These are phyloP conservation scores for Junco hyemalis DNA, from an alignment of 2,113 vertebrate species.

Conservation along the genomic window DNA sequence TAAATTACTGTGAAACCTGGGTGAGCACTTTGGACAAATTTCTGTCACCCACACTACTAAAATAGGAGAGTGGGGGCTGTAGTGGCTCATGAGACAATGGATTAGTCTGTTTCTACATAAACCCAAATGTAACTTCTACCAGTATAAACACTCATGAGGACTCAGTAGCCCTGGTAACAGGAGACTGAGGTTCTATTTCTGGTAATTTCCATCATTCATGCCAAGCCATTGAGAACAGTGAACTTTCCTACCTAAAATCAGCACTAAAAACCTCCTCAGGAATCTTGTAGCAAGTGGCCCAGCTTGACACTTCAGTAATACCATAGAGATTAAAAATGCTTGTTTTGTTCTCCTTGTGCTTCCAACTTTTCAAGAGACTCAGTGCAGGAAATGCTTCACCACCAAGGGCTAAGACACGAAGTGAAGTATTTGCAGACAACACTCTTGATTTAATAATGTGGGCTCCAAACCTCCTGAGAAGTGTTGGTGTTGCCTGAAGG, in stretches of 20 bases:
- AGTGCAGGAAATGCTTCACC: slow-evolving; percentile 87
- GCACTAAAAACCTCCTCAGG: slow-evolving; percentile 74
- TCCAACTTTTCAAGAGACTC: slow-evolving; percentile 83
- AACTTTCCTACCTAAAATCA: slow-evolving; percentile 60
- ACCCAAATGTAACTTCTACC: neutral
- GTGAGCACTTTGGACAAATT: neutral
- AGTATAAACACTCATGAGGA: neutral
- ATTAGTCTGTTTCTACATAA: neutral
- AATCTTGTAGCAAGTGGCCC: slow-evolving; percentile 87
- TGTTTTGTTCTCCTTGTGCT: slow-evolving; percentile 84
- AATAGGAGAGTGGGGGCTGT: neutral
- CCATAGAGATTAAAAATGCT: slow-evolving; percentile 92
- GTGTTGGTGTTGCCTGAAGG: slow-evolving; percentile 87
- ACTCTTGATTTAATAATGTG: slow-evolving; percentile 76
- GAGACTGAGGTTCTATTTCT: neutral
- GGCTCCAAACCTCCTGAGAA: slow-evolving; percentile 86
- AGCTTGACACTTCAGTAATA: slow-evolving; percentile 95
- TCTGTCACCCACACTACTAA: neutral
- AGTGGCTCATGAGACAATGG: neutral
- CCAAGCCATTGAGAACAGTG: neutral
- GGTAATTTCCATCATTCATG: neutral
- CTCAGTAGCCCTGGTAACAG: neutral
- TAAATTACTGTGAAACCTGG: neutral
- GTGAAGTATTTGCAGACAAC: slow-evolving; percentile 79
- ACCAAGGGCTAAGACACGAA: slow-evolving; percentile 90